Conservation (phyloP, 2,888 invertebrate genomes). For the Drosophila histrio region DNA sequence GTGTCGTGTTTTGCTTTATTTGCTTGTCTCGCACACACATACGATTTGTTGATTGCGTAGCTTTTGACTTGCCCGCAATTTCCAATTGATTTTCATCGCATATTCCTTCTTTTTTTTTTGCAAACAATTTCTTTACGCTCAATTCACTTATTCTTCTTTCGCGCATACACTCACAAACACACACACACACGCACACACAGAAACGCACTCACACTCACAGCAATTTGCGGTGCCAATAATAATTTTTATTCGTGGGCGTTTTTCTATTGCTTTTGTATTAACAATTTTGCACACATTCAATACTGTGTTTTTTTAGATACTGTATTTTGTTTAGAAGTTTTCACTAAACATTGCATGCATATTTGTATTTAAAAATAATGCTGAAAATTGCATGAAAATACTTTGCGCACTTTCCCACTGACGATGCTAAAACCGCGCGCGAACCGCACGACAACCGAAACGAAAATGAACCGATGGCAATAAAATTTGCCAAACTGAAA, state of each 20-base stretch:
- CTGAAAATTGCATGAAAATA: conserved; percentile 24
- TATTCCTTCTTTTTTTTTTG: conserved; percentile 20
- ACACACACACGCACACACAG: conserved; percentile 15
- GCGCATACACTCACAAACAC: conserved; percentile 13
- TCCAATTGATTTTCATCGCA: conserved; percentile 45
- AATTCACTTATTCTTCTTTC: conserved; percentile 39
- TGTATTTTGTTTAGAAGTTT: conserved; percentile 21
- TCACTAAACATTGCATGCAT: conserved; percentile 28
- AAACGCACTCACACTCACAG: conserved; percentile 14
- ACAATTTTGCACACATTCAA: conserved; percentile 10
- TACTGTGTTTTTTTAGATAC: neutral
- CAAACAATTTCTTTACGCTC: conserved; percentile 31
- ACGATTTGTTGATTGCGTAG: conserved; percentile 36
- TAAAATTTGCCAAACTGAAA: conserved; percentile 20
- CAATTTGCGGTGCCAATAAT: conserved; percentile 18
- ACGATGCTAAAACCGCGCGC: conserved; percentile 33
- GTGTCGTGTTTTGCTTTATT: conserved; percentile 31
- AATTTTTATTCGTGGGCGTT: conserved; percentile 62
- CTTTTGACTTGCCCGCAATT: conserved; percentile 32
- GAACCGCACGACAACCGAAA: conserved; percentile 54
- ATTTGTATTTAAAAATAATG: conserved; percentile 30
- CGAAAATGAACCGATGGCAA: conserved; percentile 48
- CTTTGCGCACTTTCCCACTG: conserved; percentile 32
- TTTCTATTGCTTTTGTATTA: conserved; percentile 40
- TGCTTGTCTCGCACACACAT: conserved; percentile 36